A percentile compares a stretch with the other conserved stretches of the same genome.
phyloP scores from a whole-genome alignment of 2,888 invertebrate genomes.

The Erannis defoliaria region DNA sequence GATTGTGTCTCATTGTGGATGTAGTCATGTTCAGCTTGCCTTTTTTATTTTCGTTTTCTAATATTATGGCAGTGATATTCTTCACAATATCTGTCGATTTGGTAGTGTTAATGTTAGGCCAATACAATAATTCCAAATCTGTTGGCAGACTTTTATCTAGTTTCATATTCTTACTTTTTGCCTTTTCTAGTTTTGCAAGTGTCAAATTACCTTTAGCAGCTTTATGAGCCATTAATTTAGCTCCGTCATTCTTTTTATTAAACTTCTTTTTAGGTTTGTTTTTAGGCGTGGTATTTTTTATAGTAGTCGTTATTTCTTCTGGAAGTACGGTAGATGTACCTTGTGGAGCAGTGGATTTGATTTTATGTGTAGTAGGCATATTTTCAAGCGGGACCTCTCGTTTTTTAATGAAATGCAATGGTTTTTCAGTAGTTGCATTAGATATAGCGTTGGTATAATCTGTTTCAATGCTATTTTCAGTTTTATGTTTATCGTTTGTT shows the following conservation, averaged over 20 bases:
- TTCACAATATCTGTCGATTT: slow-evolving; percentile 45
- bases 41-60: slow-evolving; percentile 72
- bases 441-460: slow-evolving; percentile 54
- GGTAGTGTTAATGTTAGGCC: slow-evolving; percentile 61
- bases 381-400: slow-evolving; percentile 50
- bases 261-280: slow-evolving; percentile 23
- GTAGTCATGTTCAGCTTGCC: slow-evolving; percentile 68
- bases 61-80: slow-evolving; percentile 70
- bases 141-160: slow-evolving; percentile 56
- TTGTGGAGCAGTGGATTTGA: slow-evolving; percentile 5
- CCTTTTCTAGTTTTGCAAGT: slow-evolving; percentile 37
- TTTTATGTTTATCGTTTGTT: slow-evolving; percentile 53
- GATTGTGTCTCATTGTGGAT: slow-evolving; percentile 65
- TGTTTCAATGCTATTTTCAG: slow-evolving; percentile 72
- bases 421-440: slow-evolving; percentile 52
- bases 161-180: slow-evolving; percentile 51
- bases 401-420: slow-evolving; percentile 56
- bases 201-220: slow-evolving; percentile 7
- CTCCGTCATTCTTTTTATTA: slow-evolving; percentile 12
- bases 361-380: slow-evolving; percentile 2
- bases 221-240: slow-evolving; percentile 13
- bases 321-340: not conserved
- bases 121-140: slow-evolving; percentile 70
- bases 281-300: not conserved
- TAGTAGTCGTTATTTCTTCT: not conserved